A percentile compares a stretch with the other conserved stretches of the same genome.
Evolutionary conservation across 2,797 vertebrate species (phyloP).

Genomic region (Pelodytes ibericus): DNA sequence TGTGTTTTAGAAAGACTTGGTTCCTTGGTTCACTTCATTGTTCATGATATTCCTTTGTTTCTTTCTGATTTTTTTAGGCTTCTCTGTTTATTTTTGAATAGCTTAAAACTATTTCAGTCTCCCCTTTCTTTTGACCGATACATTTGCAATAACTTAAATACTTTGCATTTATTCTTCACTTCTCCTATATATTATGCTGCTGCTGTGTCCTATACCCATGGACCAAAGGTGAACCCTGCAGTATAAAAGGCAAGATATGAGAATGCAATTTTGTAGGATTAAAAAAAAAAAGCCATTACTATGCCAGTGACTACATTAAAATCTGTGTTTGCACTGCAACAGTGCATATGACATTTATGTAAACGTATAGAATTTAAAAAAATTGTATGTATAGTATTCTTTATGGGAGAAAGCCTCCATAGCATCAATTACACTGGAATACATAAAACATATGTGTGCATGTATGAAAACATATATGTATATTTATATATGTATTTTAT

Average conservation of each 20-base stretch:
- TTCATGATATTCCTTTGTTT: slow-evolving; percentile 50
- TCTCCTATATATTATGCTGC: slow-evolving; percentile 68
- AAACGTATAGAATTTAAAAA: slow-evolving; percentile 88
- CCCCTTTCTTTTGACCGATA: slow-evolving; percentile 62
- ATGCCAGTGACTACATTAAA: slow-evolving; percentile 86
- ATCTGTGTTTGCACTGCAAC: slow-evolving; percentile 90
- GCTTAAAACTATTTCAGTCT: slow-evolving; percentile 59
- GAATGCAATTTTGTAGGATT: slow-evolving; percentile 78
- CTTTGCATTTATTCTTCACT: slow-evolving; percentile 69
- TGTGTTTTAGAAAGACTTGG: slow-evolving; percentile 46
- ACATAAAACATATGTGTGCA: slow-evolving; percentile 59
- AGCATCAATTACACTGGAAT: slow-evolving; percentile 77
- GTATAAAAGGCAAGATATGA: slow-evolving; percentile 62
- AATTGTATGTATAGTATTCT: slow-evolving; percentile 80
- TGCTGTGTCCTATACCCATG: slow-evolving; percentile 74
- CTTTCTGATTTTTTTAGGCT: slow-evolving; percentile 55
- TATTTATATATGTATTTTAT: slow-evolving; percentile 65
- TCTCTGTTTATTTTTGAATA: slow-evolving; percentile 57
- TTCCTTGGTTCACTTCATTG: slow-evolving; percentile 29
- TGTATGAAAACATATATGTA: slow-evolving; percentile 28
- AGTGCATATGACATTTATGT: slow-evolving; percentile 91
- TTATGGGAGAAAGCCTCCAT: slow-evolving; percentile 77
- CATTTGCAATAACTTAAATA: slow-evolving; percentile 81
- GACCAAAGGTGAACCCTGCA: slow-evolving; percentile 74
- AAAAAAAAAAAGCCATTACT: slow-evolving; percentile 81